phyloP scores from a whole-genome alignment of 2,113 vertebrate genomes.

The Macquaria ambigua region DNA sequence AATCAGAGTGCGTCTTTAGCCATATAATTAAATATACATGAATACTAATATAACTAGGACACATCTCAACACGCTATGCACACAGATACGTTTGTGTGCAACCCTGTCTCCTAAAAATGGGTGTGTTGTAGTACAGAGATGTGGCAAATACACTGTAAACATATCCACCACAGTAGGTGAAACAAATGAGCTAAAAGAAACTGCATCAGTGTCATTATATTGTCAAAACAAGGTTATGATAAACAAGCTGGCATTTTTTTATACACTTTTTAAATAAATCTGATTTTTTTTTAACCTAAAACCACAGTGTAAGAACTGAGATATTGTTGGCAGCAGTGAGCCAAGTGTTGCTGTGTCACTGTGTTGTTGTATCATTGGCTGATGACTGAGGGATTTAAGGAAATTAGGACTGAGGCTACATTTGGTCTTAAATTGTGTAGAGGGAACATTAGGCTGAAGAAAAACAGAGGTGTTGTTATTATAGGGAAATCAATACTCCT shows the following conservation, averaged over 20 bases:
- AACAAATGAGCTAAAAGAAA: not conserved
- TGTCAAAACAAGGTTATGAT: not conserved
- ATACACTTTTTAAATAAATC: not conserved
- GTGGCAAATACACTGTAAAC: not conserved
- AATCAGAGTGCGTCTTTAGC: not conserved
- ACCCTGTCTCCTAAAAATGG: not conserved
- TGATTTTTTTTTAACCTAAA: not conserved
- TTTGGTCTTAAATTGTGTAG: constrained; percentile 23
- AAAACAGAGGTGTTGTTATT: constrained; percentile 38
- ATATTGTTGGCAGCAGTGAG: not conserved
- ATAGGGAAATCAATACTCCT: constrained; percentile 37
- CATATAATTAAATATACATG: not conserved
- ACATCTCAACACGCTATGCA: not conserved
- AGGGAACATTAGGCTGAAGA: constrained; percentile 15
- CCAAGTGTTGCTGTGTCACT: not conserved
- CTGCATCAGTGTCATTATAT: not conserved
- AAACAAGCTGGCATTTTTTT: not conserved
- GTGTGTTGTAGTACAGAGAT: not conserved
- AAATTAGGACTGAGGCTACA: constrained; percentile 4
- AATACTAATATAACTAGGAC: not conserved
- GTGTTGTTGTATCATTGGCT: not conserved
- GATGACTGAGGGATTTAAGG: constrained; percentile 8
- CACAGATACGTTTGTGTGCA: not conserved
- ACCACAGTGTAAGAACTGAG: not conserved
- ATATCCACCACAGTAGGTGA: not conserved